Base-by-base conservation (phyloP, 2,797 vertebrate genomes). In the Garrulus glandarius region DNA sequence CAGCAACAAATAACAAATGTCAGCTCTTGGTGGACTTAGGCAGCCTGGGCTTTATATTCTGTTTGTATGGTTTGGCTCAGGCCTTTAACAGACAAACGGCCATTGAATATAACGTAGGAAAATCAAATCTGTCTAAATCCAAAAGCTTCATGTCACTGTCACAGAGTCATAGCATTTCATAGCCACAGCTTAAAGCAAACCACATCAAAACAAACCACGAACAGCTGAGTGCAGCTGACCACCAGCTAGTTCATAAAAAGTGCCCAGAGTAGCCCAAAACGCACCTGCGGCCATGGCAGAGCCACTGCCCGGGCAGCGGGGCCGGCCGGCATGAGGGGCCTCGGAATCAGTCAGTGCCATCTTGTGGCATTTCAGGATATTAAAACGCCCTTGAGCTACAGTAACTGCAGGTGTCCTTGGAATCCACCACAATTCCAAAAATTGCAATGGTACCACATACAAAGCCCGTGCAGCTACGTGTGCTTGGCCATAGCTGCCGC, bases 331-430 rank as follows among this genome's bases (percentile, higher is more conserved):
- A 34, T 6, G 1, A 4, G 74, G 74, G 60, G 22, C 50, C 78
- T 84, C 56, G 30, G 87, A 49, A 65, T 83, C 92, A 76, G 10
- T 85, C 93, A 87, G 88, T 84, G 95, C 94, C 95, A 96, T 36
- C 95, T 93, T 50, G 87, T 96, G 95, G 93, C 91, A 80, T 30
- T 34, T 74, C 43, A 2, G 15, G 74, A 57, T 78, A 94, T 12
- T 79, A 59, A 92, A 70, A 57, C 36, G 11, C 10, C 81, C 79
- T 43, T 36, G 68, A 61, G 60, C 75, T 46, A 7, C 29, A 4
- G 1, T 2, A 37, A 60, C 63, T 15, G 75, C 36, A 3, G 15
- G 10, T 4, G 39, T 20, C 43, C 56, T 67, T 46, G 7, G 69
- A 36, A 34, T 21, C 60, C 12, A 6, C 57, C 71, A 2, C 50